Evolutionary conservation across 1,140 invertebrate species (phyloP).

Genomic region (Nasonia longicornis): DNA sequence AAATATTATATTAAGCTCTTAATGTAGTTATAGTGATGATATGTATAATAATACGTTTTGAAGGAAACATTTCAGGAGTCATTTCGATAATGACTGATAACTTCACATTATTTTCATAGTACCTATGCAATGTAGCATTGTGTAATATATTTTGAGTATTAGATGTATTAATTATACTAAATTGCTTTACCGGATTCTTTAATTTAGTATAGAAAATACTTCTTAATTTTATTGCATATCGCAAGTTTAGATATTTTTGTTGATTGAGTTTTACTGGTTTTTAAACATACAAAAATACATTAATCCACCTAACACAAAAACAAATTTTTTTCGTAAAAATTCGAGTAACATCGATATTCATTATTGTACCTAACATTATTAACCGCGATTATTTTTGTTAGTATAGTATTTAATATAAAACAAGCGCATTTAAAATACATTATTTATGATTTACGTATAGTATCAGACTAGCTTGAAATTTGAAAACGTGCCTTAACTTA

Average conservation of each 20-base stretch:
- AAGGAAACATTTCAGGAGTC: background rate
- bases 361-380: background rate
- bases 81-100: background rate
- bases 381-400: background rate
- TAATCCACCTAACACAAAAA: background rate
- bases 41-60: conserved; percentile 20
- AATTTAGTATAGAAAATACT: no score
- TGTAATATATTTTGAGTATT: background rate
- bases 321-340: background rate
- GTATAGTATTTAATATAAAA: background rate
- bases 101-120: background rate
- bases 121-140: background rate
- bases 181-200: background rate
- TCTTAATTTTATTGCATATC: no score
- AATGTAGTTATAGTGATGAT: background rate
- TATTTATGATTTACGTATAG: background rate
- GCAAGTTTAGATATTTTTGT: no score
- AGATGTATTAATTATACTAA: background rate
- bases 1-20: background rate
- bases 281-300: background rate
- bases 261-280: no score
- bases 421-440: background rate
- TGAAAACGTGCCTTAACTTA: background rate
- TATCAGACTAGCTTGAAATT: background rate
- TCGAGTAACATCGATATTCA: background rate